Evolutionary conservation across 2,797 vertebrate species (phyloP), one percentile per base, ranked within the genome.

Genomic region (Cirrhinus molitorella): DNA sequence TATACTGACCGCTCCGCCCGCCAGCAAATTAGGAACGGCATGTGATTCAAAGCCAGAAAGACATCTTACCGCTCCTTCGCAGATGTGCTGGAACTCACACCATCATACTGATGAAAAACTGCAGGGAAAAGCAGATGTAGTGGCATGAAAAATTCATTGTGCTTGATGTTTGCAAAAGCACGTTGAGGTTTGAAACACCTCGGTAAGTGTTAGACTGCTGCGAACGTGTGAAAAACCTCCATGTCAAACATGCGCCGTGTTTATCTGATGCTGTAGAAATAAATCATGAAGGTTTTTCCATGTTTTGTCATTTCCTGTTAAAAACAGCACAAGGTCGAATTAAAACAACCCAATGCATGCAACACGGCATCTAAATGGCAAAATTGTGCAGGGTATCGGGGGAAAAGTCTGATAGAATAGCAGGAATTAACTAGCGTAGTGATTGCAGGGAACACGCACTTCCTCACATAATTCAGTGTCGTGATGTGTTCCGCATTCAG

Each of bases 91-190:
- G 72, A 83, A 67, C 59, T 65, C 59, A 75, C 17, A 77, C 81
- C 66, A 78, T 37, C 74, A 57, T 59, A 25, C 78, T 45, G 51
- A 81, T 70, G 65, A 72, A 71, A 55, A 72, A 83, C 57, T 79
- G 61, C 68, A 53, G 76, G 77, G 70, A 57, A 65, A 80, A 93
- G 92, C 94, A 95, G 94, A 95, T 95, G 94, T 94, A 93, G 89
- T 83, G 66, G 89, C 75, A 92, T 95, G 90, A 95, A 95, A 95
- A 93, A 95, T 94, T 92, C 88, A 94, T 95, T 88, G 88, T 87
- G 90, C 91, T 90, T 92, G 92, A 94, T 94, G 93, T 94, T 91
- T 94, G 91, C 90, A 90, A 89, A 90, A 89, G 89, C 91, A 89
- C 74, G 85, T 88, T 90, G 89, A 78, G 91, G 90, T 89, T 91